A percentile compares a stretch with the other conserved stretches of the same genome.
phyloP scores from a whole-genome alignment of 1,140 invertebrate species.

The Achatina immaculata region DNA sequence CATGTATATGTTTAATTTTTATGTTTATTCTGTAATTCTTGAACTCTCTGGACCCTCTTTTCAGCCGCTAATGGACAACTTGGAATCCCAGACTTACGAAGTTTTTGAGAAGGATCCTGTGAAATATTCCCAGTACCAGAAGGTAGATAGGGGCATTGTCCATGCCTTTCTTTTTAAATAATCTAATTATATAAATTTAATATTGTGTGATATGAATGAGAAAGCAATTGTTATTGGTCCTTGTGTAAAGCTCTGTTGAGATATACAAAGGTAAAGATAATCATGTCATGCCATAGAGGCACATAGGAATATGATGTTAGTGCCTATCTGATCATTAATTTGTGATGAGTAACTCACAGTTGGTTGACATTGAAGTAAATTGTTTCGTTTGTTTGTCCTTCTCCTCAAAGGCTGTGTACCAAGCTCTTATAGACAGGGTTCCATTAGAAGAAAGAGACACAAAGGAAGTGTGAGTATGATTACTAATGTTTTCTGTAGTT shows the following conservation, averaged over 20 bases:
- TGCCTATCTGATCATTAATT: too few species aligned
- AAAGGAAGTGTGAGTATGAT: conserved; percentile 68
- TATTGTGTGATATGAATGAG: too few species aligned
- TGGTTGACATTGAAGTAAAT: neutral
- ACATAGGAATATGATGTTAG: too few species aligned
- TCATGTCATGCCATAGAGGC: too few species aligned
- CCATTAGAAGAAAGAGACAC: conserved; percentile 72
- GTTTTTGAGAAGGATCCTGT: conserved; percentile 98
- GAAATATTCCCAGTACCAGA: conserved; percentile 95
- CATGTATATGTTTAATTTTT: too few species aligned
- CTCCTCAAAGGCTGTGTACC: conserved; percentile 72
- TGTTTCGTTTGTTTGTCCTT: neutral
- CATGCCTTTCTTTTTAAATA: conserved; percentile 2
- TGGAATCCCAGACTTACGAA: conserved; percentile 96
- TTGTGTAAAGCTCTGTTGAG: neutral
- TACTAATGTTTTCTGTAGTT: too few species aligned
- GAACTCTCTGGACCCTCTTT: neutral
- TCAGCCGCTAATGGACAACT: conserved; percentile 94
- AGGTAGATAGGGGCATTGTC: conserved; percentile 70
- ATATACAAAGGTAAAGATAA: too few species aligned
- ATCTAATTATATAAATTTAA: neutral
- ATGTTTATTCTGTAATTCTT: too few species aligned
- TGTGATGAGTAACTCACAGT: too few species aligned
- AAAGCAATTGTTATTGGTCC: too few species aligned
- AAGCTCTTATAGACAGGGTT: conserved; percentile 78